Evolutionary conservation across 1,140 invertebrate genomes (phyloP).

Genomic region (Ceratina australensis): DNA sequence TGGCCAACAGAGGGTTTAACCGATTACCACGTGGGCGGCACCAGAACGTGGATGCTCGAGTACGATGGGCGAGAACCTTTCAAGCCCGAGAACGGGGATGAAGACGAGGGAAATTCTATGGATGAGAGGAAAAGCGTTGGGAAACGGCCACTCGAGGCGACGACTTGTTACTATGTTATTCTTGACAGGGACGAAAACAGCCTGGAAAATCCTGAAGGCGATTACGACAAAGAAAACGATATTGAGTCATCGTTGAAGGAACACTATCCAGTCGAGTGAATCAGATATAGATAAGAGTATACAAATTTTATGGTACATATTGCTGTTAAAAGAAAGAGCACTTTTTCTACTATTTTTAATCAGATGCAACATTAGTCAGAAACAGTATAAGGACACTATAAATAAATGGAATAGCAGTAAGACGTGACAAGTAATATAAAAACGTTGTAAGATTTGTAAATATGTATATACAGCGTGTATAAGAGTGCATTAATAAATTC

Average conservation of each 20-base stretch:
- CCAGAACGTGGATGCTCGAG: not conserved
- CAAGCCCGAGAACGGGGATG: not conserved
- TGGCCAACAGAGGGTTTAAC: slow-evolving; percentile 33
- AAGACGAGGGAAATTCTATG: not conserved
- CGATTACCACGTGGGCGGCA: slow-evolving; percentile 24
- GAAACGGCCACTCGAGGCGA: not conserved
- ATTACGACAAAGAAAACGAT: not conserved
- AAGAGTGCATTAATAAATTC: slow-evolving; percentile 21
- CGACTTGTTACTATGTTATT: slow-evolving; percentile 22
- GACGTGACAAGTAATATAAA: slow-evolving; percentile 3
- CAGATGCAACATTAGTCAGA: not conserved
- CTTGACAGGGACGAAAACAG: not conserved
- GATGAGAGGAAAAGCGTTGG: not conserved
- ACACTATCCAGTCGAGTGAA: not conserved
- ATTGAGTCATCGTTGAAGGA: not conserved
- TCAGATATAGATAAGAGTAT: not conserved
- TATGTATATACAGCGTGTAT: slow-evolving; percentile 28
- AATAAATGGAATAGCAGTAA: slow-evolving; percentile 12
- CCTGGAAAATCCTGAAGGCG: not conserved
- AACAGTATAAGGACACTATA: not conserved
- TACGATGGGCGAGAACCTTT: not conserved
- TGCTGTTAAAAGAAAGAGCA: not conserved
- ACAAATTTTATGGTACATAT: not conserved
- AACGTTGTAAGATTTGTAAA: slow-evolving; percentile 27
- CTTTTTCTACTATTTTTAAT: not conserved